Conservation (phyloP, 2,888 invertebrate genomes). For the Seira sanloemensis region DNA sequence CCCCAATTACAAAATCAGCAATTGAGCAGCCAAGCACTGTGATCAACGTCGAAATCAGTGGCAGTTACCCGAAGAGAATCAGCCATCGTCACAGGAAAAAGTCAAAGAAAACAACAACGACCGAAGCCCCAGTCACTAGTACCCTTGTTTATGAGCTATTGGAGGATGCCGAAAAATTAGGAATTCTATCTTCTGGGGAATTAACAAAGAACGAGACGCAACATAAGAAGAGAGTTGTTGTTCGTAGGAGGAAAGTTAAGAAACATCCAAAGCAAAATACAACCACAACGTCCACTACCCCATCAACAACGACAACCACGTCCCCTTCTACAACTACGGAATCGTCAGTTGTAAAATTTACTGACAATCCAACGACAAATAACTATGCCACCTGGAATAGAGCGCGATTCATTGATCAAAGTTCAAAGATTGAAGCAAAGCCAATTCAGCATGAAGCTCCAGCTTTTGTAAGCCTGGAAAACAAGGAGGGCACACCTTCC, state of each 20-base stretch:
- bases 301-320: neutral
- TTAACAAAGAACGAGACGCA: too few species aligned
- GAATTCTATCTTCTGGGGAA: too few species aligned
- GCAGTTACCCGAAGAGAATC: constrained; percentile 34
- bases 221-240: too few species aligned
- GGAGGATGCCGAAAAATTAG: too few species aligned
- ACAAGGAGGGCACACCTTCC: neutral
- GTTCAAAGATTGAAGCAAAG: neutral
- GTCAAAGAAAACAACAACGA: neutral
- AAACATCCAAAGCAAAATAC: too few species aligned
- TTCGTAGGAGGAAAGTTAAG: too few species aligned
- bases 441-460: constrained; percentile 23
- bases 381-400: constrained; percentile 33
- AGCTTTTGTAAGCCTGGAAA: neutral
- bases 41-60: constrained; percentile 49
- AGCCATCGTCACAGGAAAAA: neutral
- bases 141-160: too few species aligned
- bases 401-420: neutral
- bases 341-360: neutral
- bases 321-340: neutral
- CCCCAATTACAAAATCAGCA: constrained; percentile 6
- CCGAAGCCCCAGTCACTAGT: neutral
- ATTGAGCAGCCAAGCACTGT: constrained; percentile 44
- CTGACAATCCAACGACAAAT: constrained; percentile 21
- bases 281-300: too few species aligned